A percentile compares a stretch with the other conserved stretches of the same genome.
phyloP scores from a whole-genome alignment of 2,797 vertebrate genomes.

The Cyprinodon diabolis region DNA sequence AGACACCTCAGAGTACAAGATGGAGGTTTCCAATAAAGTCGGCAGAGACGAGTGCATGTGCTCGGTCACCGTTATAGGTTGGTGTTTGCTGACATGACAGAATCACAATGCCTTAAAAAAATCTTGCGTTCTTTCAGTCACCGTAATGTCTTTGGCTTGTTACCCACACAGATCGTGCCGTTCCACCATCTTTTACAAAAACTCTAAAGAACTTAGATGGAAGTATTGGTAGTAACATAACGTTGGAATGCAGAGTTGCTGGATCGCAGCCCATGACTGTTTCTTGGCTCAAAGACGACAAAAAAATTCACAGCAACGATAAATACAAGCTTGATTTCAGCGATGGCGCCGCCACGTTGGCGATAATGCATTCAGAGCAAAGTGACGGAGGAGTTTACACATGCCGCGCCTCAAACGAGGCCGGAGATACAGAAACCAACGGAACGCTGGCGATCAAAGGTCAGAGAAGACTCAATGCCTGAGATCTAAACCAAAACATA shows the following conservation, averaged over 20 bases:
- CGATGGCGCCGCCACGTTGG: constrained; percentile 88
- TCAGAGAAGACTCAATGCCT: constrained; percentile 59
- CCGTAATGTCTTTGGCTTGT: constrained; percentile 62
- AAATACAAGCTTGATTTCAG: constrained; percentile 85
- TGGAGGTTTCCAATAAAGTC: constrained; percentile 94
- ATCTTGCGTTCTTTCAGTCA: constrained; percentile 11
- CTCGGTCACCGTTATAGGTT: constrained; percentile 91
- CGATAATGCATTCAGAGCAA: constrained; percentile 82
- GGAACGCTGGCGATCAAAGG: constrained; percentile 91
- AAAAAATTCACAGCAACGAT: constrained; percentile 80
- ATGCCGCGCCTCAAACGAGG: constrained; percentile 89
- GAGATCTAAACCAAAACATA: constrained; percentile 2
- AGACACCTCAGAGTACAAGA: constrained; percentile 90
- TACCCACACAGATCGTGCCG: constrained; percentile 88
- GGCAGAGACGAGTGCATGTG: constrained; percentile 90
- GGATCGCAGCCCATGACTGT: constrained; percentile 93
- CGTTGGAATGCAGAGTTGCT: constrained; percentile 90
- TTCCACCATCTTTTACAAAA: constrained; percentile 93
- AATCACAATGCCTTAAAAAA: not conserved
- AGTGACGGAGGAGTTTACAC: constrained; percentile 87
- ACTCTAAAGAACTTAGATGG: constrained; percentile 88
- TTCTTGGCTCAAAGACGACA: constrained; percentile 91
- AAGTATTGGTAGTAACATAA: constrained; percentile 76
- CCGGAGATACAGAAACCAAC: constrained; percentile 88
- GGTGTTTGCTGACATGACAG: constrained; percentile 64